Conservation (phyloP, 2,888 invertebrate species). For the Enchytraeus crypticus region DNA sequence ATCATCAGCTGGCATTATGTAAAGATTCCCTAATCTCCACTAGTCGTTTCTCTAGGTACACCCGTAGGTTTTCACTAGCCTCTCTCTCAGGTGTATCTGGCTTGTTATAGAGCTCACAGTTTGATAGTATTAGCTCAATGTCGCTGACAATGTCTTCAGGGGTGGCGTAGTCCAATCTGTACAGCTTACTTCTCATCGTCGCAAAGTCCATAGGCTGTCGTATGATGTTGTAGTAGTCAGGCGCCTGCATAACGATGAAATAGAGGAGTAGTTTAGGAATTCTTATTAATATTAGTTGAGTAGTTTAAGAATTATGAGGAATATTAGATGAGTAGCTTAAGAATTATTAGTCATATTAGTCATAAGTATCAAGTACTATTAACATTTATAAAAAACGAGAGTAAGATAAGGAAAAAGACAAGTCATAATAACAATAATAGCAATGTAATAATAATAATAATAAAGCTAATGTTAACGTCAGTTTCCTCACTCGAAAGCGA, state of each 20-base stretch:
- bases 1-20: no score
- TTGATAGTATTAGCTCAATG: slow-evolving; percentile 72
- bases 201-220: slow-evolving; percentile 86
- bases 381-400: no score
- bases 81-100: slow-evolving; percentile 32
- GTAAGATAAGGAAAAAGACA: no score
- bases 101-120: slow-evolving; percentile 78
- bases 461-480: no score
- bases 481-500: no score
- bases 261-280: not conserved
- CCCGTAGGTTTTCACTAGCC: not conserved
- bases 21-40: no score
- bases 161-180: slow-evolving; percentile 64
- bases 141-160: slow-evolving; percentile 71
- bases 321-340: not conserved
- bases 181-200: slow-evolving; percentile 74
- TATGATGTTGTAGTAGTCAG: slow-evolving; percentile 82
- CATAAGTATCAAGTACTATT: no score
- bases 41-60: not conserved
- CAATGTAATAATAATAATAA: no score
- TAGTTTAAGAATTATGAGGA: not conserved
- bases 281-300: not conserved
- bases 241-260: slow-evolving; percentile 57
- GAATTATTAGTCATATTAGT: not conserved
- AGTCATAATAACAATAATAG: no score